Base-by-base conservation (phyloP, 2,113 vertebrate species). In the Bubo scandiacus region DNA sequence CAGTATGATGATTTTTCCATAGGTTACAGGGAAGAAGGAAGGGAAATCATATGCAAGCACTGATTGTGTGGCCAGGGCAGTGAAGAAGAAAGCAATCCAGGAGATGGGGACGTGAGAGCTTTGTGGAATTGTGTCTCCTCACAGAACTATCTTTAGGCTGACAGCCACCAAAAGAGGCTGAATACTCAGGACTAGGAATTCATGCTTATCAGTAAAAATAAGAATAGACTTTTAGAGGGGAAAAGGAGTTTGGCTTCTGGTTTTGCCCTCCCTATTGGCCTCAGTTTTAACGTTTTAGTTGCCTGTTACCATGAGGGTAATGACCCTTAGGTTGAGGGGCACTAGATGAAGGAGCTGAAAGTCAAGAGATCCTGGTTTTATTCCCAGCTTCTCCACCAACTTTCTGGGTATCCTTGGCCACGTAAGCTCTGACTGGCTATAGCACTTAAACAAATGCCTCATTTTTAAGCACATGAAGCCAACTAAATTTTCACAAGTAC, bases 171-270 rank as follows among this genome's bases (percentile, higher is more conserved):
- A 32, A 45, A 65, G 40, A 42, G 27, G 58, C 43, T n/a, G 65
- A 70, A 34, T 13, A 26, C 22, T 52, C 66, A 52, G 68, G 23
- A 45, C 43, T 15, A 34, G 83, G 40, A 75, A 59, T 51, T 73
- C 7, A 19, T 0, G 9, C 0, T 0, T 38, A 43, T 8, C n/a
- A 74, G 19, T 38, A 78, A 86, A 70, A 82, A 23, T 9, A 40
- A 22, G 32, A 36, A 13, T 30, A 51, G 19, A 42, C 43, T 82
- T 74, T 68, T 3, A 40, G 54, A 68, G 38, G 13, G 12, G n/a
- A 25, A 70, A 70, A 49, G 16, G 59, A 82, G 12, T 55, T 71
- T 62, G 17, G 13, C 18, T 77, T 17, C 74, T 82, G 34, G 22
- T 19, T 78, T 45, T 67, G 17, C 52, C 23, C 12, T 51, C 65